Conservation (phyloP, 2,888 invertebrate genomes). For the Orchestes rusci region DNA sequence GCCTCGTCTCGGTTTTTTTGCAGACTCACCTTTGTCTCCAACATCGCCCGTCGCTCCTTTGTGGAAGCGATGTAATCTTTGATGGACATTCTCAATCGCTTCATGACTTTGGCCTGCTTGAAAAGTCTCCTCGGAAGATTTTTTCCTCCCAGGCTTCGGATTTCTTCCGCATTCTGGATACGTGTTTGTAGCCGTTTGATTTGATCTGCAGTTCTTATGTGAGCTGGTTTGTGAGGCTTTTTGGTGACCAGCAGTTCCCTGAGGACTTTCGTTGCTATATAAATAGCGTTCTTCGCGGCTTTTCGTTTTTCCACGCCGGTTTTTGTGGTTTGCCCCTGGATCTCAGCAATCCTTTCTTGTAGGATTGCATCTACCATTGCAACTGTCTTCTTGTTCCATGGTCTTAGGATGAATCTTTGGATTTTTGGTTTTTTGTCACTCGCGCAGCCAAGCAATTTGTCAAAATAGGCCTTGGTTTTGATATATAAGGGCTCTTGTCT, state of each 20-base stretch:
- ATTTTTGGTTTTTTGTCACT: constrained; percentile 1
- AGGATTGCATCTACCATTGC: constrained; percentile 2
- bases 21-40: too few relatives aligned
- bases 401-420: constrained; percentile 2
- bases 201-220: constrained; percentile 1
- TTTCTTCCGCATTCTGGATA: too few relatives aligned
- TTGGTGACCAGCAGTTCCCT: not conserved
- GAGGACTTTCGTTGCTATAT: too few relatives aligned
- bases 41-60: not conserved
- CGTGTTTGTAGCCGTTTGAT: not conserved
- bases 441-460: constrained; percentile 2
- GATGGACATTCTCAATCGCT: too few relatives aligned
- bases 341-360: constrained; percentile 1
- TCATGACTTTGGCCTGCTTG: not conserved
- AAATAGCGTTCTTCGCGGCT: not conserved
- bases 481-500: too few relatives aligned
- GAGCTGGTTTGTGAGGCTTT: not conserved
- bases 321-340: not conserved
- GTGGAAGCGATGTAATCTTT: not conserved
- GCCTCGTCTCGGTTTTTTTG: not conserved
- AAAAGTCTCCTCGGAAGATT: not conserved
- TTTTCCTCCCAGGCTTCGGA: not conserved
- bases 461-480: constrained; percentile 4
- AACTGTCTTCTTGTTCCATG: not conserved
- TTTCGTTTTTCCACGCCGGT: constrained; percentile 2